A percentile compares a stretch with the other conserved stretches of the same genome.
Evolutionary conservation across 1,140 invertebrate genomes (phyloP).

Genomic region (Venturia canescens): DNA sequence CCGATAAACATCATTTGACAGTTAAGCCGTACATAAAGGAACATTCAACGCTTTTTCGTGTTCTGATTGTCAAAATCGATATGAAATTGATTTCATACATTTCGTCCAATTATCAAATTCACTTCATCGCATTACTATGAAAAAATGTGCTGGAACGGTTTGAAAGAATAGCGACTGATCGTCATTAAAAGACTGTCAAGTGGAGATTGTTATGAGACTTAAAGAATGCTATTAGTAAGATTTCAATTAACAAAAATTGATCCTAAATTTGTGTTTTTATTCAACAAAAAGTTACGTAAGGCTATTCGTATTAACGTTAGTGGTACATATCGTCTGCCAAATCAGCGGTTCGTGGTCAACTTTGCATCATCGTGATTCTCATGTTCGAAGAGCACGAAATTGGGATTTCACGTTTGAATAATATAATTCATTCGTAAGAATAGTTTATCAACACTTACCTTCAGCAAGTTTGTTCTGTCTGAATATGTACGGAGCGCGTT

Average conservation of each 20-base stretch:
- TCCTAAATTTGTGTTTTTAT: not conserved
- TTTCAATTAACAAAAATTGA: not conserved
- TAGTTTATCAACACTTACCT: constrained; percentile 61
- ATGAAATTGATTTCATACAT: too few species aligned
- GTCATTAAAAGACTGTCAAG: constrained; percentile 7
- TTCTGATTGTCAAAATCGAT: too few species aligned
- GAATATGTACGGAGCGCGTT: constrained; percentile 69
- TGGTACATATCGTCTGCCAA: constrained; percentile 10
- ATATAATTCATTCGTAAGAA: not conserved
- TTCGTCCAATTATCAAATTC: too few species aligned
- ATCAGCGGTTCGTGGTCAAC: constrained; percentile 22
- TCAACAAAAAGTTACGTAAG: constrained; percentile 42
- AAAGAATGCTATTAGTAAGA: not conserved
- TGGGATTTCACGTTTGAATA: not conserved
- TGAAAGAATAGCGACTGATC: too few species aligned
- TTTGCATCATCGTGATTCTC: constrained; percentile 58
- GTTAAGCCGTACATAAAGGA: not conserved
- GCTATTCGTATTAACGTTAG: constrained; percentile 11
- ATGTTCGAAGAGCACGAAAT: constrained; percentile 18
- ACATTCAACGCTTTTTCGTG: too few species aligned
- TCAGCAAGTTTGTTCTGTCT: constrained; percentile 69
- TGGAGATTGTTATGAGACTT: not conserved
- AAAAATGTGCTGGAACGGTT: not conserved
- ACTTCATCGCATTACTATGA: too few species aligned
- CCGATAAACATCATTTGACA: not conserved